Evolutionary conservation across 2,113 vertebrate genomes (phyloP), one percentile per base, ranked within the genome.

Genomic region (Excalfactoria chinensis): DNA sequence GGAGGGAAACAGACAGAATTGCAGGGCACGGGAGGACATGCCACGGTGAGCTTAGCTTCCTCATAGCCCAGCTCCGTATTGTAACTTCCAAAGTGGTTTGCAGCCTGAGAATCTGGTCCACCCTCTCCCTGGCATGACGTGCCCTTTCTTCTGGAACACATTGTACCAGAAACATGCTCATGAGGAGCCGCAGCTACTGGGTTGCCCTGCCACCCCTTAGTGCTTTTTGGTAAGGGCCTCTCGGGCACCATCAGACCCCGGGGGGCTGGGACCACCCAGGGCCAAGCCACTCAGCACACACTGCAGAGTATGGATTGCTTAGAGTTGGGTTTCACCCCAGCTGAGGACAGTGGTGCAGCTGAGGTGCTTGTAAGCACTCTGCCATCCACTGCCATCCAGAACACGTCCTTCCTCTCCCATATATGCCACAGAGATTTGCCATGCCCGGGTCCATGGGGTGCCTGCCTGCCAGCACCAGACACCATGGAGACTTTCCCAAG

Each of bases 11-110:
- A 0, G 28, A 60, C 68, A n/a, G 68, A 87, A n/a, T 9, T 13
- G 64, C 9, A 3, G 95, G 91, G 82, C 93, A 93, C 69, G 93
- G 60, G 87, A 96, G 95, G 94, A 95, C 94, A 83, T 34, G 86
- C 78, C 1, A 0, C 7, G 41, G 67, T 92, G 93, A 92, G 76
- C 78, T 67, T 0, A 0, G 69, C 85, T 91, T 93, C 84, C 85
- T 86, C 30, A 9, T 37, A 83, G 46, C 83, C 55, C 62, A 58
- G 58, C 71, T 91, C 60, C 9, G 0, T 76, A 58, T 64, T 93
- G 75, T 85, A 95, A 85, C 16, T 13, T 88, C 82, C 35, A 16
- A 85, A 87, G 63, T 34, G 43, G 43, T 15, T 20, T 58, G 32
- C 18, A 58, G 19, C 43, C 64, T 11, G 5, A 62, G 20, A 73